A percentile compares a stretch with the other conserved stretches of the same genome.
Conservation (phyloP, 2,888 invertebrate species). For the Ophioninae sp. region DNA sequence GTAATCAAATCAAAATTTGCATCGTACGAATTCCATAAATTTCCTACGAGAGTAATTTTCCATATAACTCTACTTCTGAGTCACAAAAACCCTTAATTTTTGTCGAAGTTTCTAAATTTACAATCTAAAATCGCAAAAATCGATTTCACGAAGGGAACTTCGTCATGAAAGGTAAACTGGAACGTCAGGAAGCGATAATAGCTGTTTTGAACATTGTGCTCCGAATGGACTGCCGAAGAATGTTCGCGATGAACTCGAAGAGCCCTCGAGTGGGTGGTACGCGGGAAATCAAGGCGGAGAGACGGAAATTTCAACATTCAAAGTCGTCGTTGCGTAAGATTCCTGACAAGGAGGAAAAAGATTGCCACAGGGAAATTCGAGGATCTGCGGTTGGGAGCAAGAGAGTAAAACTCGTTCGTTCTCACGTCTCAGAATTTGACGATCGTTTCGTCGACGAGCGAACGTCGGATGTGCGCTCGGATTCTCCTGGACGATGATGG, state of each 20-base stretch:
- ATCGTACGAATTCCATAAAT: too few species aligned
- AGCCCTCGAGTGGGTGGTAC: background rate
- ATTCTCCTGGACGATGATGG: constrained; percentile 65
- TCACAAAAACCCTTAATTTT: too few species aligned
- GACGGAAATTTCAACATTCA: background rate
- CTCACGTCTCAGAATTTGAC: constrained; percentile 19
- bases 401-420: constrained; percentile 36
- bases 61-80: too few species aligned
- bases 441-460: constrained; percentile 13
- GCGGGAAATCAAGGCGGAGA: constrained; percentile 7
- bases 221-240: too few species aligned
- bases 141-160: too few species aligned
- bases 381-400: constrained; percentile 3
- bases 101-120: too few species aligned
- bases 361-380: constrained; percentile 6
- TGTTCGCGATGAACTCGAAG: background rate
- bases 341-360: constrained; percentile 70
- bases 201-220: too few species aligned
- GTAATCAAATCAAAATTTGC: too few species aligned
- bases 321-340: constrained; percentile 32
- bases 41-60: too few species aligned
- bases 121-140: too few species aligned
- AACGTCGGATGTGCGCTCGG: constrained; percentile 30
- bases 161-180: too few species aligned
- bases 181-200: too few species aligned